Base-by-base conservation (phyloP, 2,113 vertebrate species). In the Plestiodon gilberti region DNA sequence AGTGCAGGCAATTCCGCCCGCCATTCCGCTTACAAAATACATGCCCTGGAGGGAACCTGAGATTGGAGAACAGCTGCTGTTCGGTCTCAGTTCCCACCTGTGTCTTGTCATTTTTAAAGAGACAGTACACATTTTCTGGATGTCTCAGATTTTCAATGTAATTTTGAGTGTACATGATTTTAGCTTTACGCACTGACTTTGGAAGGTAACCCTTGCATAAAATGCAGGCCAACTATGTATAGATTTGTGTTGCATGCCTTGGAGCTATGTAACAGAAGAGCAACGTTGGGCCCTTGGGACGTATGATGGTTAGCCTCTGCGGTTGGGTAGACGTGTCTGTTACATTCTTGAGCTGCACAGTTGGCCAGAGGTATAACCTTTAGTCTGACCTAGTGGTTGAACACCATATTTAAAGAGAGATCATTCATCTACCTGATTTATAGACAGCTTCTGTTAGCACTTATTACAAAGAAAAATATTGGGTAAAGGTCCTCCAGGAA, bases 351-450 rank as follows among this genome's bases (percentile, higher is more conserved):
- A 74, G 38, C 38, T 81, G 23, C 38, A 64, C 40, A 52, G 7
- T 64, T 86, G 69, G 40, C 78, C 69, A 81, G 33, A 86, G 69
- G 78, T 81, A 30, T 70, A 81, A 74, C 78, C 55, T 81, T 81
- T 81, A 55, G 70, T 28, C 15, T 74, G 83, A 81, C 22, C 35
- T 86, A 62, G 38, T 80, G 77, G 55, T 40, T 86, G 78, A 64
- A 81, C 15, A 22, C 81, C 40, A 30, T 86, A 52, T 61, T 81
- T 86, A 81, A 86, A 86, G 59, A 48, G 14, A 48, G 14, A 52
- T 48, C 52, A 86, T 86, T 62, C 80, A 25, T 80, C 78, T 81
- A 73, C 69, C 55, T 64, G 77, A 43, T 80, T 33, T 30, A 62
- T 81, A 64, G 25, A 74, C 22, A 86, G n/a, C 38, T 71, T 80